Evolutionary conservation across 2,888 invertebrate species (phyloP).

Genomic region (Tupiocoris notatus): DNA sequence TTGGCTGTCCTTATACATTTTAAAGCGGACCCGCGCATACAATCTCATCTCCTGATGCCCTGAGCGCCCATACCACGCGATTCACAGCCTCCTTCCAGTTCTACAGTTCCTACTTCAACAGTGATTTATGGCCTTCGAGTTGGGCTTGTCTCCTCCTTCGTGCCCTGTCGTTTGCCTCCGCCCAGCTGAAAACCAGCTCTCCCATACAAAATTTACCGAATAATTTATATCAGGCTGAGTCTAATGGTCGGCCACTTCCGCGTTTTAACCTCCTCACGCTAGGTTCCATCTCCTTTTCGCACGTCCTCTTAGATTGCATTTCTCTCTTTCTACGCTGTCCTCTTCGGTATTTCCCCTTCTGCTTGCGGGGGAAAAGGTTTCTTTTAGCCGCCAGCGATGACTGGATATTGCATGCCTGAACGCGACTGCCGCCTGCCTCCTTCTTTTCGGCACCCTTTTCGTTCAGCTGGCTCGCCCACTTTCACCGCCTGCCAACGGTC

Average conservation of each 20-base stretch:
- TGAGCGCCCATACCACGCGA: not conserved
- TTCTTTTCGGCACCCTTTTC: not conserved
- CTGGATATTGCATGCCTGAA: slow-evolving; percentile 17
- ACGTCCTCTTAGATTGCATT: not conserved
- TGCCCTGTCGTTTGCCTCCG: not conserved
- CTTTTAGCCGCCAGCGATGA: not conserved
- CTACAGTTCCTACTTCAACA: slow-evolving; percentile 16
- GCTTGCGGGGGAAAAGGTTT: not conserved
- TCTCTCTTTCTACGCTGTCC: not conserved
- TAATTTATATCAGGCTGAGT: slow-evolving; percentile 23
- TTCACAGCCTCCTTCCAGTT: slow-evolving; percentile 1
- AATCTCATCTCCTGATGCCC: not conserved
- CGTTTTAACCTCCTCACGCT: slow-evolving; percentile 4
- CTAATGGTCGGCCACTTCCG: slow-evolving; percentile 30
- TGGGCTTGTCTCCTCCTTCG: not conserved
- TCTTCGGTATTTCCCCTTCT: not conserved
- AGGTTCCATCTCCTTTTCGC: not conserved
- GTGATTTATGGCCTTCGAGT: slow-evolving; percentile 17
- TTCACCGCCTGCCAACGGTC: not conserved
- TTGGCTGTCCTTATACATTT: slow-evolving; percentile 24
- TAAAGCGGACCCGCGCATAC: slow-evolving; percentile 11
- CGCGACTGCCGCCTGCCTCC: not conserved
- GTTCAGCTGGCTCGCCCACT: not conserved
- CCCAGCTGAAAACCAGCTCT: slow-evolving; percentile 9
- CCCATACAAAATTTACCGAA: slow-evolving; percentile 19